Evolutionary conservation across 2,797 vertebrate species (phyloP).

Genomic region (Melanotaenia parkinsoni): DNA sequence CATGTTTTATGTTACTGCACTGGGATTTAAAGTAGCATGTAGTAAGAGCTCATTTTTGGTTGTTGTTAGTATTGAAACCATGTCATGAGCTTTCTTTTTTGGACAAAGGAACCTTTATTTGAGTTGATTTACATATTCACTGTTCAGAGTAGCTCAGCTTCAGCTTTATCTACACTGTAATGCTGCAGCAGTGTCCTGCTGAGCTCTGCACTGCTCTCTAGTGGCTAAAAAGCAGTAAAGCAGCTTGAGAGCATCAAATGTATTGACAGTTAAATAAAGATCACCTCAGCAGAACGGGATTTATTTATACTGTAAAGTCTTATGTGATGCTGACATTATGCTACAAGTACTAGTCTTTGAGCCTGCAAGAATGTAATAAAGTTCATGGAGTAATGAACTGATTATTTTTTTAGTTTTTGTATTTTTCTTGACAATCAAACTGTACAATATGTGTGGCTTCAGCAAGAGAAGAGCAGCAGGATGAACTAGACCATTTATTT

Average conservation of each 20-base stretch:
- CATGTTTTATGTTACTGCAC: neutral
- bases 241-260: slow-evolving; percentile 37
- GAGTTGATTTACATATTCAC: slow-evolving; percentile 1
- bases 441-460: no score
- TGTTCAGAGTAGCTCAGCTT: slow-evolving; percentile 29
- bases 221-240: slow-evolving; percentile 66
- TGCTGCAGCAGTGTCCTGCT: slow-evolving; percentile 64
- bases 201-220: slow-evolving; percentile 81
- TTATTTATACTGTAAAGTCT: no score
- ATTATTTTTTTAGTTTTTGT: no score
- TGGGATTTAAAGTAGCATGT: slow-evolving; percentile 24
- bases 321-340: no score
- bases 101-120: neutral
- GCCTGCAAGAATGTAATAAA: neutral
- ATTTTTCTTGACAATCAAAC: no score
- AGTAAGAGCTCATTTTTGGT: neutral
- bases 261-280: neutral
- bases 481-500: no score
- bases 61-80: slow-evolving; percentile 8
- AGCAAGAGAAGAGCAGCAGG: no score
- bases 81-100: neutral
- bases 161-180: slow-evolving; percentile 21
- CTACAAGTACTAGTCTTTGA: neutral
- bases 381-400: neutral
- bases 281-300: neutral